Percentiles rank a stretch among this genome's conserved stretches.
These are phyloP conservation scores for Lateolabrax maculatus DNA, from an alignment of 2,797 vertebrate species.

Conservation along the genomic window DNA sequence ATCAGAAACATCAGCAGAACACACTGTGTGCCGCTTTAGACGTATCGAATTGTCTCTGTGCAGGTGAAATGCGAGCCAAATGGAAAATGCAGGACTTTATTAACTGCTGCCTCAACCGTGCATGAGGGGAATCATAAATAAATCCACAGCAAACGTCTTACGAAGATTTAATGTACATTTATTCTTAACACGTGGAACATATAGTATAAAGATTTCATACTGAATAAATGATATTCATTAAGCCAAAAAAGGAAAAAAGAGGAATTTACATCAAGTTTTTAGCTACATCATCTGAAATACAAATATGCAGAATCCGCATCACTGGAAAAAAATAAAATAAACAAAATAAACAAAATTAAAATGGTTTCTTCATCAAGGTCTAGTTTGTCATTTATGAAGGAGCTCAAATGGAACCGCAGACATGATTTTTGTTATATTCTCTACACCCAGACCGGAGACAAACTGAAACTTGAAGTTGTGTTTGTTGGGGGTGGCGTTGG, in stretches of 20 bases:
- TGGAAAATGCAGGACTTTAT: slow-evolving; percentile 34
- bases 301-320: slow-evolving; percentile 99
- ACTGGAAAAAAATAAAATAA: slow-evolving; percentile 89
- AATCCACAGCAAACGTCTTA: slow-evolving; percentile 97
- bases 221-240: slow-evolving; percentile 99
- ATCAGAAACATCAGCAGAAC: slow-evolving; percentile 42
- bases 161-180: slow-evolving; percentile 99
- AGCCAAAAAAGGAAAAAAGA: slow-evolving; percentile 96
- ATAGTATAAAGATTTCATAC: slow-evolving; percentile 99
- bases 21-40: neutral
- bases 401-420: slow-evolving; percentile 93
- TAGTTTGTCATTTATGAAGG: slow-evolving; percentile 84
- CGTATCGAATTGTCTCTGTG: neutral
- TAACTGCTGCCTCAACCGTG: neutral
- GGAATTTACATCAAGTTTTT: slow-evolving; percentile 99
- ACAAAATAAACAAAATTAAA: slow-evolving; percentile 85
- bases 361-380: slow-evolving; percentile 92
- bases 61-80: neutral
- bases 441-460: slow-evolving; percentile 93
- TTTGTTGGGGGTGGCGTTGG: slow-evolving; percentile 79
- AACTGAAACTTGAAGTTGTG: slow-evolving; percentile 86
- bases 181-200: slow-evolving; percentile 99
- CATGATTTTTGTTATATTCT: slow-evolving; percentile 81
- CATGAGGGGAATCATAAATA: slow-evolving; percentile 73
- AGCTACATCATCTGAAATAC: slow-evolving; percentile 99